These are phyloP conservation scores for Cygnus atratus DNA, from an alignment of 2,113 vertebrate species.

Conservation along the genomic window DNA sequence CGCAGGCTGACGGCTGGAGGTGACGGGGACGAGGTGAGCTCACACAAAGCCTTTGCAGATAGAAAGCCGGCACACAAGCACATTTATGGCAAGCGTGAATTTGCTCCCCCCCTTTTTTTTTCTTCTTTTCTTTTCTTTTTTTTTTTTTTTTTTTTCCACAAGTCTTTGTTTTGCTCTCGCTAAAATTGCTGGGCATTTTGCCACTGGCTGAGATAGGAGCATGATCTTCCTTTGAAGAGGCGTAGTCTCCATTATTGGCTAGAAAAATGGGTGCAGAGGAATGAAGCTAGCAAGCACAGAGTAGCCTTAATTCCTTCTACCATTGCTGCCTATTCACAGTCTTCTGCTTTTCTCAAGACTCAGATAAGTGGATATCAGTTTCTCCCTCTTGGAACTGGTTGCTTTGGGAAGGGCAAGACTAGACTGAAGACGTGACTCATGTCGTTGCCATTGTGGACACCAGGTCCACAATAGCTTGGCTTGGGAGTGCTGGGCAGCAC, in stretches of 20 bases:
- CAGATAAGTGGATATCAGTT: background rate
- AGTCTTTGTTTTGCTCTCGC: background rate
- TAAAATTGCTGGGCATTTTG: background rate
- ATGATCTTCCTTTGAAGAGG: background rate
- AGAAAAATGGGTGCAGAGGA: background rate
- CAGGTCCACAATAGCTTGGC: background rate
- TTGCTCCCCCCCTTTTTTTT: background rate
- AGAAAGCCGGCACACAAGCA: background rate
- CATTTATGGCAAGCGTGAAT: background rate
- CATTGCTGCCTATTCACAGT: background rate
- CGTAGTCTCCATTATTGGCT: accelerated
- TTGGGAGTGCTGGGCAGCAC: background rate
- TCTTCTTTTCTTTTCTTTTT: background rate
- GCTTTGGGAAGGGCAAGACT: background rate
- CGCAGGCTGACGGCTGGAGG: accelerated
- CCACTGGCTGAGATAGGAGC: background rate
- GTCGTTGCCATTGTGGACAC: background rate
- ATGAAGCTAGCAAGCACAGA: background rate
- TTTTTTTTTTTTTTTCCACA: background rate
- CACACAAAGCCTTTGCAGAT: background rate
- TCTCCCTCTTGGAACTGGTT: background rate
- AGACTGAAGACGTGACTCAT: background rate
- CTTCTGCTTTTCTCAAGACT: background rate
- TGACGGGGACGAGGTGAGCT: background rate
- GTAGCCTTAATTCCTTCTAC: background rate